Evolutionary conservation across 2,888 invertebrate genomes (phyloP), one percentile per base, ranked within the genome.

Genomic region (Leptinotarsa haldemani): DNA sequence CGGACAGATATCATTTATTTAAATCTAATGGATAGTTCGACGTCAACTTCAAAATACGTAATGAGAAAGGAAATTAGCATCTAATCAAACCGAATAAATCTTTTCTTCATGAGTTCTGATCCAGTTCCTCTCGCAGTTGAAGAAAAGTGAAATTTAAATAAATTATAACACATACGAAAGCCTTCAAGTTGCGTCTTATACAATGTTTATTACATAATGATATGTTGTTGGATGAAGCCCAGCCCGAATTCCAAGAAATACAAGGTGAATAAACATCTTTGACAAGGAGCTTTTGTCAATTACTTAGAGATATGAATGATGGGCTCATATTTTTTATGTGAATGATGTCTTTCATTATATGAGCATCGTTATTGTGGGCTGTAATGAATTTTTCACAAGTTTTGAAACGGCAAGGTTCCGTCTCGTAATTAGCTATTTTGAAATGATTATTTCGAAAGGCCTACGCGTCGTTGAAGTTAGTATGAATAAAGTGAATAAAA

Each of bases 121-220:
- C 25, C n/a, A 40, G 52, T 66, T 66, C 66, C 52, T 66, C 52
- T 25, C 46, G 66, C 50, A 48, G 40, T 74, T 52, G 74, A 71
- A 93, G 85, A 69, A 71, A 74, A 75, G 76, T 71, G 75, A 79
- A 75, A 75, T 73, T 74, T 76, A 77, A 76, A 78, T 78, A 78
- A 77, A 77, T 75, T 74, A 78, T 77, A 71, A 70, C 69, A 73
- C 73, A 75, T 70, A 75, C 70, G 75, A 77, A 79, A 77, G 75
- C 73, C 71, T 71, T 75, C 74, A 22, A 52, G 16, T 22, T 30
- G 25, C 48, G 71, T 56, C 71, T 77, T 78, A 76, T 78, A 76
- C 74, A 78, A 78, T 73, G 73, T 73, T 72, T 67, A 73, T 79
- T 78, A 71, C 75, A 77, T 78, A 79, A 79, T 72, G 46, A 25